A percentile compares a stretch with the other conserved stretches of the same genome.
Evolutionary conservation across 2,113 vertebrate genomes (phyloP).

Genomic region (Aspidoscelis tigris): DNA sequence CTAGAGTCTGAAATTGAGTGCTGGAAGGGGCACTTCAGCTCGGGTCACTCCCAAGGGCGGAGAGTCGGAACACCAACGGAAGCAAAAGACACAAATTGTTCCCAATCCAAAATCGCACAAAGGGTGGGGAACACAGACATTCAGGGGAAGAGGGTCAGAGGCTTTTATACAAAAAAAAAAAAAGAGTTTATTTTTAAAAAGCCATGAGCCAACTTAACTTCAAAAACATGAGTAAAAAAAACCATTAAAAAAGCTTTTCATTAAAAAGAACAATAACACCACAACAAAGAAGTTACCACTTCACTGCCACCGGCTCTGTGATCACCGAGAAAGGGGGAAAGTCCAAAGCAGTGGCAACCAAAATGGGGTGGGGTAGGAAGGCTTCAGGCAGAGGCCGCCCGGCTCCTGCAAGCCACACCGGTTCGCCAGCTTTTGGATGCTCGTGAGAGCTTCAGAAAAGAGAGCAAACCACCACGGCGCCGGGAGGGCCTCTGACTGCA

Average conservation of each 20-base stretch:
- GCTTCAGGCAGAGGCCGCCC: too few relatives aligned
- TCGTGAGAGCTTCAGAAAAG: too few relatives aligned
- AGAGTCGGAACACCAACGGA: neutral
- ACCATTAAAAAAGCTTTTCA: neutral
- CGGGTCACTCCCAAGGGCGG: neutral
- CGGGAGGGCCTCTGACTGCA: too few relatives aligned
- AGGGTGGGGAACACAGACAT: neutral
- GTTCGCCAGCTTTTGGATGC: too few relatives aligned
- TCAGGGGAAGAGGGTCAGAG: neutral
- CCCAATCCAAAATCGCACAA: neutral
- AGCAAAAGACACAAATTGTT: neutral
- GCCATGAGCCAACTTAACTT: neutral
- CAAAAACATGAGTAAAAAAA: slow-evolving; percentile 4
- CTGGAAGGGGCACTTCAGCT: neutral
- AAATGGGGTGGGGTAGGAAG: too few relatives aligned
- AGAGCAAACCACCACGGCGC: too few relatives aligned
- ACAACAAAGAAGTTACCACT: neutral
- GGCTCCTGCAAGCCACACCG: too few relatives aligned
- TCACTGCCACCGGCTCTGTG: slow-evolving; percentile 27
- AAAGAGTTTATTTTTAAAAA: slow-evolving; percentile 4
- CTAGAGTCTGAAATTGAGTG: too few relatives aligned
- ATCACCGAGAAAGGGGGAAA: neutral
- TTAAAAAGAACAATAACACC: neutral
- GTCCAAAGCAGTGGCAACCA: too few relatives aligned
- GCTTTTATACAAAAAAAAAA: slow-evolving; percentile 9